A percentile compares a stretch with the other conserved stretches of the same genome.
Evolutionary conservation across 1,140 invertebrate genomes (phyloP).

Genomic region (Heliconius melpomene): DNA sequence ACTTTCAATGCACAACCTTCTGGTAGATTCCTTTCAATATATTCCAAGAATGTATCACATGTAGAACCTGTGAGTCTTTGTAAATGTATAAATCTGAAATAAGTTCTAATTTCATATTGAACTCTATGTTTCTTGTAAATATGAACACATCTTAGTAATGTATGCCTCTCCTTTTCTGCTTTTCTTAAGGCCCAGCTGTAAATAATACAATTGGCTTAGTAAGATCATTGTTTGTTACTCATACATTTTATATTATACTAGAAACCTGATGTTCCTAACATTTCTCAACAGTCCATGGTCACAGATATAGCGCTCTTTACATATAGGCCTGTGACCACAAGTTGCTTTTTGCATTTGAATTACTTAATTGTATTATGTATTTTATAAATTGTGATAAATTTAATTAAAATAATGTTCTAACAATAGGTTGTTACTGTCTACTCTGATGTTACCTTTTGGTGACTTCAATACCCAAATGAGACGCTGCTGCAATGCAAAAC

Average conservation of each 20-base stretch:
- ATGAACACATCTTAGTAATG: constrained; percentile 93
- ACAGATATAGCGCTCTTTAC: no score
- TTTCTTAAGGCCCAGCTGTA: constrained; percentile 87
- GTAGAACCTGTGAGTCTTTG: constrained; percentile 95
- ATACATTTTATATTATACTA: no score
- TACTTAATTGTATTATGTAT: no score
- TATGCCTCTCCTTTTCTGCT: constrained; percentile 88
- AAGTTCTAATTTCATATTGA: constrained; percentile 97
- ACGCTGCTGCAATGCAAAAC: constrained; percentile 90
- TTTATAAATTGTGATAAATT: no score
- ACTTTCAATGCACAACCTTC: constrained; percentile 98
- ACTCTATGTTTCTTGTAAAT: constrained; percentile 97
- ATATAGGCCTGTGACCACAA: no score
- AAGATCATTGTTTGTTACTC: not conserved
- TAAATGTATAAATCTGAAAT: constrained; percentile 93
- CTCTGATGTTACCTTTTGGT: constrained; percentile 84
- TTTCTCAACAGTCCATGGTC: no score
- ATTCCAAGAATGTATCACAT: constrained; percentile 97
- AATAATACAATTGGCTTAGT: constrained; percentile 31
- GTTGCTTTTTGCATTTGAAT: no score
- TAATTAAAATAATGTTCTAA: no score
- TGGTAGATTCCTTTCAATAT: constrained; percentile 97
- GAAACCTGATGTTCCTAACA: no score
- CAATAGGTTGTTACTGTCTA: not conserved
- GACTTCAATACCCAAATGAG: constrained; percentile 89